These are phyloP conservation scores for Mamestra brassicae DNA, from an alignment of 2,888 invertebrate genomes.

Conservation along the genomic window DNA sequence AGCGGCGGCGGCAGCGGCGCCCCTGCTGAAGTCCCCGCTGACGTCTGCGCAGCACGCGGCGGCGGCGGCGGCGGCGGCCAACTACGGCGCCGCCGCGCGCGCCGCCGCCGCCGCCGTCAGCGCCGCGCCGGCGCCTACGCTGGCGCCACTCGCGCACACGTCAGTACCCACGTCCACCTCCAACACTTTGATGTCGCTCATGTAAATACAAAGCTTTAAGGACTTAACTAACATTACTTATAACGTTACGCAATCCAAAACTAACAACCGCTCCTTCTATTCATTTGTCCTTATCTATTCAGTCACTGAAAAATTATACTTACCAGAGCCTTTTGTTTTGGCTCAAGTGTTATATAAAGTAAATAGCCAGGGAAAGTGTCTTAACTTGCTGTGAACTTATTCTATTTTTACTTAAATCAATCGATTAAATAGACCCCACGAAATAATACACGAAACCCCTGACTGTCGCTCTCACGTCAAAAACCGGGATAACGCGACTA, in stretches of 20 bases:
- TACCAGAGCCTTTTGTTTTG: not conserved
- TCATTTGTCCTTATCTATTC: not conserved
- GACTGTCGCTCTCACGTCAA: not conserved
- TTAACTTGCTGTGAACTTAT: no score
- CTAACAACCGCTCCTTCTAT: slow-evolving; percentile 24
- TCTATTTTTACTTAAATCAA: not conserved
- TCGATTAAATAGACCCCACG: not conserved
- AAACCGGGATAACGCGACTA: not conserved
- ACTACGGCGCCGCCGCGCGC: slow-evolving; percentile 96
- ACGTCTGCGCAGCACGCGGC: slow-evolving; percentile 96
- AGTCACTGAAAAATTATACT: not conserved
- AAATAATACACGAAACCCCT: not conserved
- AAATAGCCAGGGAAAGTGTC: not conserved
- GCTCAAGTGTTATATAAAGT: not conserved
- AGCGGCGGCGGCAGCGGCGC: slow-evolving; percentile 94
- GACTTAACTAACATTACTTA: slow-evolving; percentile 47
- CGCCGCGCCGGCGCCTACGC: slow-evolving; percentile 92
- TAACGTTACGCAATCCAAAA: not conserved
- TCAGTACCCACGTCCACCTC: slow-evolving; percentile 69
- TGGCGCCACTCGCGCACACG: slow-evolving; percentile 84
- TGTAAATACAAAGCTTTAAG: slow-evolving; percentile 50
- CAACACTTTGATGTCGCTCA: slow-evolving; percentile 57
- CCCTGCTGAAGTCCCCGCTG: slow-evolving; percentile 95
- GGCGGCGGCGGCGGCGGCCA: slow-evolving; percentile 96
- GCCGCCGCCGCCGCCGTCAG: slow-evolving; percentile 94